Percentiles rank a stretch among this genome's conserved stretches.
Conservation (phyloP, 2,113 vertebrate genomes). For the Nannospalax galili region DNA sequence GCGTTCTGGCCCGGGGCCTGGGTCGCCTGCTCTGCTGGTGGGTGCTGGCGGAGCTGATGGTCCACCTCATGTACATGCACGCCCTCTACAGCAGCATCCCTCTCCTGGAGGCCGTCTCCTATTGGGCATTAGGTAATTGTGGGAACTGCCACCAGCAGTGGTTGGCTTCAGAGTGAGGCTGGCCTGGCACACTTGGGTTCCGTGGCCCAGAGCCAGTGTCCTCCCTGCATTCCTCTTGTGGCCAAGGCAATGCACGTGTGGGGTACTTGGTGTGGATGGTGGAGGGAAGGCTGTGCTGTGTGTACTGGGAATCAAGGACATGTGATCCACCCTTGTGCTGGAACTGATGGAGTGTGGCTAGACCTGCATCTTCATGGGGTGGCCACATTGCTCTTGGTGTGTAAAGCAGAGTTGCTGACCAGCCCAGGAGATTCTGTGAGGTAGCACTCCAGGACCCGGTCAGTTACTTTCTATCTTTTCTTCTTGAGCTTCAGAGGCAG, state of each 20-base stretch:
- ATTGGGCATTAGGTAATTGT: slow-evolving; percentile 94
- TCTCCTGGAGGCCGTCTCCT: slow-evolving; percentile 90
- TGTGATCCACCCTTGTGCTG: background rate
- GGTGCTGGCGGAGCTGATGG: slow-evolving; percentile 94
- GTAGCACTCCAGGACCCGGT: background rate
- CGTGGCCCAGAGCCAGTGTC: background rate
- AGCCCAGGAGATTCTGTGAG: background rate
- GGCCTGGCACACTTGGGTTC: accelerated
- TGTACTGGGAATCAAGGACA: background rate
- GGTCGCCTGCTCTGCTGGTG: slow-evolving; percentile 93
- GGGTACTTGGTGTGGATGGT: background rate
- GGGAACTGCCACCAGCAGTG: background rate
- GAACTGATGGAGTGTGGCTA: background rate
- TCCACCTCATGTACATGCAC: slow-evolving; percentile 96
- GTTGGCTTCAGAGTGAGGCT: background rate
- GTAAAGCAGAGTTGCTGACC: background rate
- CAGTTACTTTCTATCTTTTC: background rate
- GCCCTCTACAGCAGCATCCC: slow-evolving; percentile 91
- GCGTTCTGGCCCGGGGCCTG: slow-evolving; percentile 80
- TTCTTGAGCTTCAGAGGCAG: accelerated
- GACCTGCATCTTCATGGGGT: accelerated
- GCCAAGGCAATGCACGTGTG: background rate
- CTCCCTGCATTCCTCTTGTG: background rate
- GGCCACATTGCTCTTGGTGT: accelerated
- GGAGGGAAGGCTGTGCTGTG: background rate